These are phyloP conservation scores for Anguilla marmorata DNA, from an alignment of 2,797 vertebrate species.

Conservation along the genomic window DNA sequence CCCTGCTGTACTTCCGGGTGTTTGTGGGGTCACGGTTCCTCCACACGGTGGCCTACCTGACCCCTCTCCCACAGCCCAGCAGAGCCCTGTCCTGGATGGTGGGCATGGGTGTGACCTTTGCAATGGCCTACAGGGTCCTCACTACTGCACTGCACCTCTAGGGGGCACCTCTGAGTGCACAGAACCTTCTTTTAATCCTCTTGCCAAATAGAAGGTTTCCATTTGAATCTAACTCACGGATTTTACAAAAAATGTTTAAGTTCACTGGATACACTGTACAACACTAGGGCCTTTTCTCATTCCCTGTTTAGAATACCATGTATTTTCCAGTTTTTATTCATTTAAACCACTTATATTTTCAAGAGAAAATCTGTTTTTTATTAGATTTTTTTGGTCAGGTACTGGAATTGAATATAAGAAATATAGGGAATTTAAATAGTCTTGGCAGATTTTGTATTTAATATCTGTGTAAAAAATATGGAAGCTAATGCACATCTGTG, in stretches of 20 bases:
- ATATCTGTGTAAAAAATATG: no score
- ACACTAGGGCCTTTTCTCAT: neutral
- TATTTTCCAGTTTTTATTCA: neutral
- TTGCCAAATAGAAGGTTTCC: neutral
- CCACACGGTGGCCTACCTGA: slow-evolving; percentile 80
- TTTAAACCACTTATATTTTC: neutral
- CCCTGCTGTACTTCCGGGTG: slow-evolving; percentile 84
- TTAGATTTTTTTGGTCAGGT: neutral
- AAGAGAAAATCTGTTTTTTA: neutral
- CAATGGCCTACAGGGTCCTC: slow-evolving; percentile 80
- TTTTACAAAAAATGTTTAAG: neutral
- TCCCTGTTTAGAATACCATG: neutral
- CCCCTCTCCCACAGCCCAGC: slow-evolving; percentile 79
- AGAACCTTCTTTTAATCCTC: neutral
- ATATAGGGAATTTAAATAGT: neutral
- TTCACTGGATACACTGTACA: neutral
- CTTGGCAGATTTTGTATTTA: no score
- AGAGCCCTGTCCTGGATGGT: slow-evolving; percentile 68
- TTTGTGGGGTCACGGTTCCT: slow-evolving; percentile 75
- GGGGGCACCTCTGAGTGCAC: neutral
- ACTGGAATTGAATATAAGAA: neutral
- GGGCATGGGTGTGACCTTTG: slow-evolving; percentile 72
- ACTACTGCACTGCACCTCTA: slow-evolving; percentile 60
- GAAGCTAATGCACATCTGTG: no score
- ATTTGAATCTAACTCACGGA: neutral